Base-by-base conservation (phyloP, 1,140 invertebrate genomes). In the Gonioctena quinquepunctata region DNA sequence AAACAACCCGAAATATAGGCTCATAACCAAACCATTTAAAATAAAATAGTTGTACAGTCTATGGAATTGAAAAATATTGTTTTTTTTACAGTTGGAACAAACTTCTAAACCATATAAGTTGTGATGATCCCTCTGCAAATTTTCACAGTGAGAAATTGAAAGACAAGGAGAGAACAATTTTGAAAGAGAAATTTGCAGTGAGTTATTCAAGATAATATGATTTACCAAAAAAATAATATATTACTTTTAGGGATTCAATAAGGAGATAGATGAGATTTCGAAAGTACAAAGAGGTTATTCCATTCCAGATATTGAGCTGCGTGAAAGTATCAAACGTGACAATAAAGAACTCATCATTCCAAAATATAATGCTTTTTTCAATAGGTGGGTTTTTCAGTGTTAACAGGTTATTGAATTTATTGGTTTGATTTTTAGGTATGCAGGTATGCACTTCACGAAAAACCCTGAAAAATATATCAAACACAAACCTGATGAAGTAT, bases 121-220 rank as follows among this genome's bases (percentile, higher is more conserved):
- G 89, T 62, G 91, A 93, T 70, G 92, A 94, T 79, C 83, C 88
- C 62, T 87, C 89, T 2, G 77, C 86, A 11, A 86, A 89, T 7
- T 82, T 88, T 13, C 82, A 84, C 67, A 86, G 87, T n/a, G 89
- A 90, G 11, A 92, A 94, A 84, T 82, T 96, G 22, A 90, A 93
- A 76, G 95, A 96, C 79, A 96, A 94, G 83, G 94, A 96, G 82
- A 86, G 92, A 62, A 94, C 95, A 79, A 88, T 91, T 48, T 88
- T 99, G n/a, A 99, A 99, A 85, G 97, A 99, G 79, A 94, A 94
- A 77, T 96, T 96, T 86, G 88, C 93, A 60, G 94, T 95, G 84
- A 87, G 88, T 85, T 56, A 5, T 19, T 50, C 1, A n/a, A 42
- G 16, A 1, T 1, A 54, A 16, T 54, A 54, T 2, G 8, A 54